Evolutionary conservation across 2,888 invertebrate species (phyloP).

Genomic region (Dexiosoma caninum): DNA sequence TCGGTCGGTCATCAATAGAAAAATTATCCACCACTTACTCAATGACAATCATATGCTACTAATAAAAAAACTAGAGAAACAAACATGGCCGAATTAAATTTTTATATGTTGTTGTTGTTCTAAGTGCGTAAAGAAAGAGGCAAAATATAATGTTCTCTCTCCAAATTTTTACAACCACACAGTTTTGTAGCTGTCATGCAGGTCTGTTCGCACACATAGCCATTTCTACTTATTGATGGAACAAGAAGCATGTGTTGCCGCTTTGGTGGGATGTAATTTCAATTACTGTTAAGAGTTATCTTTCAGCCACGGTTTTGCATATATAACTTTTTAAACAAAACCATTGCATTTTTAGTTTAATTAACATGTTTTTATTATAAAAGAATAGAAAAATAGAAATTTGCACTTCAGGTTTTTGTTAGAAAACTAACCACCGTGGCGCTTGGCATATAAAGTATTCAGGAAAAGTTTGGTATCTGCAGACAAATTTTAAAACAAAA

Average conservation of each 20-base stretch:
- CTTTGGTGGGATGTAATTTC: neutral
- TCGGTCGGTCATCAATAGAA: neutral
- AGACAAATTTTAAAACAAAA: no score
- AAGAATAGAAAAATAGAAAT: no score
- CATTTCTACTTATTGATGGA: neutral
- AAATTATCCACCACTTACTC: constrained; percentile 26
- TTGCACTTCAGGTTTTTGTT: no score
- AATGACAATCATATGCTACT: neutral
- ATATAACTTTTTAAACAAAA: no score
- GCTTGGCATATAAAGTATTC: no score
- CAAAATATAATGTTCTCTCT: neutral
- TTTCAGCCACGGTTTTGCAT: no score
- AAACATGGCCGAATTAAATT: constrained; percentile 73
- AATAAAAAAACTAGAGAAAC: constrained; percentile 62
- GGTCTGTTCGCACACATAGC: neutral
- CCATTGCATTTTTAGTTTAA: no score
- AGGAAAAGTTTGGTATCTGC: no score
- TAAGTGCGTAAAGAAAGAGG: constrained; percentile 13
- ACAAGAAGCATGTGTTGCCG: neutral
- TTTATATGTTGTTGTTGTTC: constrained; percentile 14
- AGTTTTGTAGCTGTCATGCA: neutral
- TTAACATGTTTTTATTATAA: no score
- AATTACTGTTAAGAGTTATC: no score
- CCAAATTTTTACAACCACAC: neutral
- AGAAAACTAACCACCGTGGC: no score